A percentile compares a stretch with the other conserved stretches of the same genome.
Conservation (phyloP, 2,797 vertebrate genomes). For the Gastrophryne carolinensis region DNA sequence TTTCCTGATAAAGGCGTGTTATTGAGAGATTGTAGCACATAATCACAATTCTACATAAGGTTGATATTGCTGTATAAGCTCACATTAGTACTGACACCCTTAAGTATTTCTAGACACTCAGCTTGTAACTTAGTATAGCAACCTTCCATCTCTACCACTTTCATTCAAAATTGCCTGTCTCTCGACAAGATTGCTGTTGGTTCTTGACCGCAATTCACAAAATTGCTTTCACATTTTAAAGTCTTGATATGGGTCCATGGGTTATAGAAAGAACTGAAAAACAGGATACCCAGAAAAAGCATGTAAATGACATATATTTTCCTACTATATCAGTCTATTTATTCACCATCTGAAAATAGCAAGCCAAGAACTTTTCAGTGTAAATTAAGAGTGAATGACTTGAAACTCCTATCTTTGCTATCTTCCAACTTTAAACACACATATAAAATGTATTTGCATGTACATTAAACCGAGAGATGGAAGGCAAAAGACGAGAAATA, state of each 20-base stretch:
- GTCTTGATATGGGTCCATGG: background rate
- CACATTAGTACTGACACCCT: background rate
- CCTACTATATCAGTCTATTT: no score
- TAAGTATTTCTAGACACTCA: background rate
- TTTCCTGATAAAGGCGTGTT: no score
- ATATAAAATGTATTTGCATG: no score
- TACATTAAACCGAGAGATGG: no score
- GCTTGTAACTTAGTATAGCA: background rate
- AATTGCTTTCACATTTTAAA: slow-evolving; percentile 30
- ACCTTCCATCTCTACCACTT: slow-evolving; percentile 3
- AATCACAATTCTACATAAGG: background rate
- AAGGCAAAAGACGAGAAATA: no score
- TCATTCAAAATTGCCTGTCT: slow-evolving; percentile 30
- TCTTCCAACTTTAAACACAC: no score
- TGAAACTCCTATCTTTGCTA: no score
- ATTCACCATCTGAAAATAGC: no score
- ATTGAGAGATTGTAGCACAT: background rate
- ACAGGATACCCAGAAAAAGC: background rate
- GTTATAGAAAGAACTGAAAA: background rate
- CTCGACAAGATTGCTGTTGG: slow-evolving; percentile 4
- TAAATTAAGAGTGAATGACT: no score
- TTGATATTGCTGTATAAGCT: background rate
- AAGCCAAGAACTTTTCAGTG: no score
- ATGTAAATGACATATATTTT: background rate
- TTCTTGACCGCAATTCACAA: slow-evolving; percentile 8